Base-by-base conservation (phyloP, 2,888 invertebrate genomes). In the Cephus sareptanus region DNA sequence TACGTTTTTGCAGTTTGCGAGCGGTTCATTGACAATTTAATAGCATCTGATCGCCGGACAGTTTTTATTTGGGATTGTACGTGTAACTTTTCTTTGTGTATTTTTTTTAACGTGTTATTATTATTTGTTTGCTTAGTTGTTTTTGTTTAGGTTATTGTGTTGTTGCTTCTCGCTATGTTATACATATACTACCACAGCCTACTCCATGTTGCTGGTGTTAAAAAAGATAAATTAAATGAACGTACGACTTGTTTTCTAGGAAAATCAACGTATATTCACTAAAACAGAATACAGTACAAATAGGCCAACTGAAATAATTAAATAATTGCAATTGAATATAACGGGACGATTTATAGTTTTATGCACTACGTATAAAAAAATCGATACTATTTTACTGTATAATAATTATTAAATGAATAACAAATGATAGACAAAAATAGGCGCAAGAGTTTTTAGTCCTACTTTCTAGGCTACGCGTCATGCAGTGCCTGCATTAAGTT, bases 201-300 rank as follows among this genome's bases (percentile, higher is more conserved):
- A 56, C 23, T 56, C 23, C 23, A 9, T 56, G 23, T 56, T 56
- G 56, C 9, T 15, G 56, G 56, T 23, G 56, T 23, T 56, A 56
- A 6, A 2, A 56, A 56, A 56, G 6, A 56, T 23, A 56, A 56
- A 23, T 56, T 56, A 56, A 56, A 56, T 23, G 56, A 56, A 56
- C 56, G 23, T 23, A 56, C 56, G 23, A 56, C 31, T 30, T 30
- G 11, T 33, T 30, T 71, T 71, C 71, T 71, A 71, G 34, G 30
- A 30, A 34, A 34, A 33, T 30, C 11, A 71, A 71, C 71, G 77
- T 85, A 80, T 85, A 85, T 84, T 85, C 79, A 84, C 77, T 77
- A 74, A 82, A 80, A 76, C 78, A 80, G 79, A 78, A 69, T 81
- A 71, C 31, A 71, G 71, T 71, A 71, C 11, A 71, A 30, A 71